A percentile compares a stretch with the other conserved stretches of the same genome.
Evolutionary conservation across 1,140 invertebrate species (phyloP).

Genomic region (Drosophila tsacasi): DNA sequence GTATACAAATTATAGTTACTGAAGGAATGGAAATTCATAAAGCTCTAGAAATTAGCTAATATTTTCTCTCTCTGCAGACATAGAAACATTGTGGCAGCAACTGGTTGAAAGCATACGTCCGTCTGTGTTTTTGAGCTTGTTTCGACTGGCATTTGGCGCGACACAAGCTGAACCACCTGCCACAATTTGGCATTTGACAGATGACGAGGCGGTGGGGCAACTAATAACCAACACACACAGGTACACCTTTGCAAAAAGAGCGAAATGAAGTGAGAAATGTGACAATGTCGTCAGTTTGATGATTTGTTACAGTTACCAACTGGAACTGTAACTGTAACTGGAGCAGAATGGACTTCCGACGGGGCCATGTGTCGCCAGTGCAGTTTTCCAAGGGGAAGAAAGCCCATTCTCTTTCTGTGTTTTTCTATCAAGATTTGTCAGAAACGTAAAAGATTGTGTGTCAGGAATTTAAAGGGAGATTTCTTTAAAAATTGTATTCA

Average conservation of each 20-base stretch:
- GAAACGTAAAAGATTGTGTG: too few relatives aligned
- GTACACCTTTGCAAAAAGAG: conserved; percentile 6
- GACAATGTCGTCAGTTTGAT: conserved; percentile 51
- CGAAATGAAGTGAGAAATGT: conserved; percentile 50
- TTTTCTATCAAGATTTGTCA: conserved; percentile 14
- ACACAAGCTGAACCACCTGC: conserved; percentile 49
- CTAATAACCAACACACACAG: conserved; percentile 49
- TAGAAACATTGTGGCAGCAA: conserved; percentile 52
- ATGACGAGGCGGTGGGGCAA: conserved; percentile 60
- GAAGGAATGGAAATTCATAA: not conserved
- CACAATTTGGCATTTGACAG: conserved; percentile 70
- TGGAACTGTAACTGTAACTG: conserved; percentile 12
- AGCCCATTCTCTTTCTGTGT: not conserved
- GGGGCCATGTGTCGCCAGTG: conserved; percentile 25
- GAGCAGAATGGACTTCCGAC: conserved; percentile 40
- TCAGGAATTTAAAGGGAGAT: too few relatives aligned
- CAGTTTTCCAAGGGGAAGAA: conserved; percentile 5
- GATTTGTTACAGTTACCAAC: conserved; percentile 57
- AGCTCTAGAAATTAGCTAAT: accelerated
- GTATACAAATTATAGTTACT: not conserved
- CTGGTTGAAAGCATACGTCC: conserved; percentile 39
- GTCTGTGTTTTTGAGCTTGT: conserved; percentile 30
- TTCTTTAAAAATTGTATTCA: too few relatives aligned
- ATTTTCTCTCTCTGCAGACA: not conserved
- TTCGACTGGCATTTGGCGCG: conserved; percentile 54